Conservation (phyloP, 2,113 vertebrate species). For the Nyctibius bracteatus region DNA sequence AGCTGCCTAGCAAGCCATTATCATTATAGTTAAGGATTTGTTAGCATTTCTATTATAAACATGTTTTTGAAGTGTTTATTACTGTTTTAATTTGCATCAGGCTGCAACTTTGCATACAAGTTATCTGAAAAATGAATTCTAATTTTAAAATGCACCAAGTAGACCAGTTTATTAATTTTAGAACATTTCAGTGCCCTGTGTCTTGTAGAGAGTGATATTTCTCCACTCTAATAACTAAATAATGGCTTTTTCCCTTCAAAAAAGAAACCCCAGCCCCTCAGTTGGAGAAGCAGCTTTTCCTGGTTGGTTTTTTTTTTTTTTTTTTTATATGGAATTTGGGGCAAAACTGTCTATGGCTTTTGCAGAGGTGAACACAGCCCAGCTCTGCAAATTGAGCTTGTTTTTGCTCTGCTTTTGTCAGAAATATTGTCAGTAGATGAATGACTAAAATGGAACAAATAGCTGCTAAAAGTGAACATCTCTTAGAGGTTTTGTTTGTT, state of each 20-base stretch:
- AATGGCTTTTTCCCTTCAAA: background rate
- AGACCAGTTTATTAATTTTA: conserved; percentile 27
- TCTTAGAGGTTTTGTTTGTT: conserved; percentile 18
- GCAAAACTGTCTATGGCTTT: background rate
- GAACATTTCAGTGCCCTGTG: background rate
- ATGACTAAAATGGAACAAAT: conserved; percentile 3
- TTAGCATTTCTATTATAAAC: conserved; percentile 27
- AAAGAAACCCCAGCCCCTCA: background rate
- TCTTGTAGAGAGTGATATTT: background rate
- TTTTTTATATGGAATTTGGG: background rate
- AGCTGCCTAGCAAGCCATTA: conserved; percentile 35
- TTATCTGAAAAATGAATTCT: background rate
- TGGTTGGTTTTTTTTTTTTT: background rate
- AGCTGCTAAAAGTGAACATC: conserved; percentile 8
- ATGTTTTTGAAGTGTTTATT: background rate
- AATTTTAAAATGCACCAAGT: background rate
- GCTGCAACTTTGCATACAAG: conserved; percentile 13
- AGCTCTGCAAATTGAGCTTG: background rate
- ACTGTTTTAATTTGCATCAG: background rate
- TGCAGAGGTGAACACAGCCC: background rate
- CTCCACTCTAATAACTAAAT: background rate
- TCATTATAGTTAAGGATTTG: conserved; percentile 29
- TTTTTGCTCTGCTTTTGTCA: background rate
- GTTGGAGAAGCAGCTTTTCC: background rate
- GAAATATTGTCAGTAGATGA: background rate